Evolutionary conservation across 92 coral and sea anemone species (phyloP).

Genomic region (Palythoa caribaeorum): DNA sequence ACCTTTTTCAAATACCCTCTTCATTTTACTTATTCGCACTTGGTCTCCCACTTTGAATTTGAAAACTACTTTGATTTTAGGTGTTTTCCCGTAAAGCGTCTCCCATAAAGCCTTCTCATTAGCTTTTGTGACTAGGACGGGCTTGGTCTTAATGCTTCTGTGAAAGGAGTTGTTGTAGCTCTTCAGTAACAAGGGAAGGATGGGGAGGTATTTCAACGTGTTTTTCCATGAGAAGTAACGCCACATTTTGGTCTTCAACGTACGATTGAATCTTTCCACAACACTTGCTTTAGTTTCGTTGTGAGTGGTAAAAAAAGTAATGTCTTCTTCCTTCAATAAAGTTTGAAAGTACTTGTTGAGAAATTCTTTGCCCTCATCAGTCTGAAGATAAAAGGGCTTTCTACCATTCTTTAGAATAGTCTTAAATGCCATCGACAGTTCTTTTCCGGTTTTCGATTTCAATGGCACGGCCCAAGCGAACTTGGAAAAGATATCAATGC

Average conservation of each 20-base stretch:
- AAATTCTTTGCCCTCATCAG: slow-evolving; percentile 12
- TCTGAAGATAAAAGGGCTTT: slow-evolving; percentile 13
- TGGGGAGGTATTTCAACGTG: slow-evolving; percentile 9
- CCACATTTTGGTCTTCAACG: slow-evolving; percentile 44
- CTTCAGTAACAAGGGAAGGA: slow-evolving; percentile 21
- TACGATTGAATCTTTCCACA: slow-evolving; percentile 30
- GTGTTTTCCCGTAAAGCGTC: slow-evolving; percentile 13
- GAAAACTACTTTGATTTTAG: neutral
- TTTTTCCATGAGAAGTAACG: slow-evolving; percentile 30
- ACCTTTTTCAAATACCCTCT: neutral
- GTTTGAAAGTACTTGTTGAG: slow-evolving; percentile 28
- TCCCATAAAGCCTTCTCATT: slow-evolving; percentile 22
- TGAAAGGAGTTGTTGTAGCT: neutral
- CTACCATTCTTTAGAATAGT: slow-evolving; percentile 17
- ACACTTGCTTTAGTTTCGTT: slow-evolving; percentile 35
- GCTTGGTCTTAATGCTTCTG: slow-evolving; percentile 23
- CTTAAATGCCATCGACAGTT: neutral
- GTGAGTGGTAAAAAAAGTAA: slow-evolving; percentile 16
- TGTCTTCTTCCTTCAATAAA: slow-evolving; percentile 1
- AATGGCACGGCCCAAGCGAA: slow-evolving; percentile 66
- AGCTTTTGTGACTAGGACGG: slow-evolving; percentile 11
- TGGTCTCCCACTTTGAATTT: neutral
- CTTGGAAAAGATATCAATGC: slow-evolving; percentile 63
- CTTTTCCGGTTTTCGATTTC: slow-evolving; percentile 57
- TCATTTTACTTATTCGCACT: neutral